Base-by-base conservation (phyloP, 2,113 vertebrate species). In the Gasterosteus aculeatus region DNA sequence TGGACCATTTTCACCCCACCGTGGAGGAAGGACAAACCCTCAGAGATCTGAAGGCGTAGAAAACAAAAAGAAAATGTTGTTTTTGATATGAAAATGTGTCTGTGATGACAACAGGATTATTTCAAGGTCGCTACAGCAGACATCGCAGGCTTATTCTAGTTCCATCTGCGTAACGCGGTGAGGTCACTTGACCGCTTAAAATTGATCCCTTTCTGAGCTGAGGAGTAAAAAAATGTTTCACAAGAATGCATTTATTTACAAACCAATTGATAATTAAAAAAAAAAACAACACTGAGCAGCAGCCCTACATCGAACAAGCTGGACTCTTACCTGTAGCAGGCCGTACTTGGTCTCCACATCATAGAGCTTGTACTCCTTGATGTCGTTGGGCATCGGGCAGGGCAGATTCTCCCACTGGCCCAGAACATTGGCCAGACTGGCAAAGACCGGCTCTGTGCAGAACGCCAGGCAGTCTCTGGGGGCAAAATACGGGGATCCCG, bases 1-100 rank as follows among this genome's bases (percentile, higher is more conserved):
- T 99, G 98, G 72, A 99, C 95, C 98, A 99, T 99, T 93, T 99
- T 99, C 38, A 99, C 98, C 69, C 98, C 97, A 70, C 95, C 97
- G 92, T 99, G 98, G 75, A 99, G 95, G 92, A 99, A 99, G 18
- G 97, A 96, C 75, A 99, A 93, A 54, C 98, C 98, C 94, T 99
- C 98, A 35, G 97, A 97, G 80, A 99, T 96, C 98, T 99, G 57
- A 75, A 72, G 87, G 72, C 42, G 83, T 0, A 56, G 10, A 61
- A 51, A 51, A 51, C 2, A 1, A n/a, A 53, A n/a, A 54, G 7
- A 51, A n/a, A 53, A 22, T 53, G n/a, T 53, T 10, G 41, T 2
- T 19, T 59, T 19, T 35, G 31, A 16, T 38, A 46, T 64, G 19
- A 22, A 46, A 65, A 54, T 29, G 16, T 10, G 44, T 26, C 35